Conservation (phyloP, 2,797 vertebrate species). For the Echeneis naucrates region DNA sequence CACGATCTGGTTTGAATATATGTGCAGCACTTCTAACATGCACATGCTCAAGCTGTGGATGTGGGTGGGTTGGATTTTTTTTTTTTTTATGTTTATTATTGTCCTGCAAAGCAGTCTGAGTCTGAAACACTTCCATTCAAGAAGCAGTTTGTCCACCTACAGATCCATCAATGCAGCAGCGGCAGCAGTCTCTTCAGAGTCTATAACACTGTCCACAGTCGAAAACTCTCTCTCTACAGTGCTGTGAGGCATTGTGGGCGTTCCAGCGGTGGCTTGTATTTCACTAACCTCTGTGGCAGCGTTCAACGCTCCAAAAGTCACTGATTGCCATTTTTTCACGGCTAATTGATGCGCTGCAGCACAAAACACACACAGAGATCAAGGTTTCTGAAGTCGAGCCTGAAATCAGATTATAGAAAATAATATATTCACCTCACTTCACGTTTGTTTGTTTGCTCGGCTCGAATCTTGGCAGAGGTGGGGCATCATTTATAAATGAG, state of each 20-base stretch:
- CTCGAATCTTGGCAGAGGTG: not conserved
- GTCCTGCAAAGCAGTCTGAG: not conserved
- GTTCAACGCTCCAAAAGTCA: constrained; percentile 47
- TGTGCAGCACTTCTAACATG: not conserved
- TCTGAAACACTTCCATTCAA: not conserved
- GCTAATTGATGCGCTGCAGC: constrained; percentile 45
- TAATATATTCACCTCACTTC: too few relatives aligned
- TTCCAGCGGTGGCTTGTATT: constrained; percentile 62
- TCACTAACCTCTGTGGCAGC: constrained; percentile 54
- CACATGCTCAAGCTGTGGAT: not conserved
- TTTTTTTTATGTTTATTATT: too few relatives aligned
- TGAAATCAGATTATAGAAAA: not conserved
- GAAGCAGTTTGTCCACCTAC: not conserved
- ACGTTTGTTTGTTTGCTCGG: not conserved
- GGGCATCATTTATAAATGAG: not conserved
- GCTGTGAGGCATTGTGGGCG: constrained; percentile 34
- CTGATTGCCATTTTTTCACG: constrained; percentile 50
- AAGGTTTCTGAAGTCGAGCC: not conserved
- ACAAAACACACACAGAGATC: not conserved
- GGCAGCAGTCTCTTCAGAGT: not conserved
- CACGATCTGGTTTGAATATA: too few relatives aligned
- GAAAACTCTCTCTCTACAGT: constrained; percentile 9
- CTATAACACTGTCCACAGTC: not conserved
- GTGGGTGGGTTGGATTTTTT: not conserved
- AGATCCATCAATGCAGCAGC: not conserved